Base-by-base conservation (phyloP, 2,888 invertebrate species). In the Macrophya alboannulata region DNA sequence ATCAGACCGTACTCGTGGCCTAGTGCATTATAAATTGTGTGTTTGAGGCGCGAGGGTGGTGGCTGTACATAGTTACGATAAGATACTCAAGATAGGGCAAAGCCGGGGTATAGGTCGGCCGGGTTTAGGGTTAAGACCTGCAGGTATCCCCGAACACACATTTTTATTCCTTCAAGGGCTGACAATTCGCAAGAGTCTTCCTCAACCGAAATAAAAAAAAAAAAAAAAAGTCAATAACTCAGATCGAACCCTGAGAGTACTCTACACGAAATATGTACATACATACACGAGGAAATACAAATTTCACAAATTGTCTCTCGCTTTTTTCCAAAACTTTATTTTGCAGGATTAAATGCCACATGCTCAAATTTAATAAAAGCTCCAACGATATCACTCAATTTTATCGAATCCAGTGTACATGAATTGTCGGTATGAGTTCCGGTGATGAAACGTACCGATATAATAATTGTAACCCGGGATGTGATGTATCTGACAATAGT, bases 11-110 rank as follows among this genome's bases (percentile, higher is more conserved):
- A 62, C 81, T 21, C 31, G 62, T 40, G 81, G 81, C 77, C 62
- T 62, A 59, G 79, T 45, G 83, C 68, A 83, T 83, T 65, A 83
- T 83, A 81, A 81, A 81, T 83, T 45, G 83, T 68, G 48, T 68
- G 10, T 71, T 83, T 83, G 68, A 83, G 83, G 83, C 48, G 83
- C 68, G 82, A 68, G 65, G 68, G 83, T 83, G 71, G 68, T 12
- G 10, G 45, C 25, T 48, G 45, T 48, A 68, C 40, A 21, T 76
- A 43, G 48, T 77, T 48, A 65, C 31, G 59, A 59, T 81, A 81
- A 81, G 81, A 81, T 37, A 59, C 43, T 81, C 21, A n/a, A 40
- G 12, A n/a, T 62, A n/a, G 62, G 62, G 59, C 62, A 62, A 62
- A 62, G 25, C 40, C 17, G 40, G 59, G 79, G 40, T 79, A n/a